Evolutionary conservation across 2,113 vertebrate genomes (phyloP), one percentile per base, ranked within the genome.

Genomic region (Hemicordylus capensis): DNA sequence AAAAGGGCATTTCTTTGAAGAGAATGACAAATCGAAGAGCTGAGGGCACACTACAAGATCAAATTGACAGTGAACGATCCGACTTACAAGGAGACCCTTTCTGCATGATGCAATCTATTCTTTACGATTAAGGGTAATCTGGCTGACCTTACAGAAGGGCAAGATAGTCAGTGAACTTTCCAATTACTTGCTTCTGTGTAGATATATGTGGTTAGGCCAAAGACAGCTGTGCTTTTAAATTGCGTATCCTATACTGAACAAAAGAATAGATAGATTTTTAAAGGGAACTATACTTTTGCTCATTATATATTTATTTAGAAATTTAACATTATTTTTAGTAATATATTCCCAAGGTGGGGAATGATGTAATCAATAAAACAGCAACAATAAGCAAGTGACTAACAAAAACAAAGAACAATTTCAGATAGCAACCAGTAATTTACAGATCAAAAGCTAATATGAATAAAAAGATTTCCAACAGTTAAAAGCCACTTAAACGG

Each of bases 61-160:
- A 89, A 80, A 61, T 76, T 89, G 85, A 89, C 83, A 92, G 86
- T 92, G 76, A 91, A 66, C 89, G 92, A 88, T 90, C 88, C 89
- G 80, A 20, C 79, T 88, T 76, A 84, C n/a, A 12, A 67, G n/a
- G 86, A 83, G 76, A 79, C 70, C 61, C 83, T 82, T 87, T 90
- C 54, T 67, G 31, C 54, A 81, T 75, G 69, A 67, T 88, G 67
- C 90, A 82, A 86, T 44, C 73, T 83, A 37, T 76, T 83, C 74
- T 89, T 69, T 75, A 90, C 20, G 79, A 42, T 54, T 67, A 69
- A 85, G 78, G 80, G 74, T 84, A 89, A 93, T 37, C 39, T n/a
- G 44, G 26, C 56, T 69, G 85, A 89, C 74, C 84, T 93, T 72
- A 82, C 1, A 73, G 42, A 91, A 82, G 59, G 48, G 83, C 67